A percentile compares a stretch with the other conserved stretches of the same genome.
Evolutionary conservation across 2,888 invertebrate genomes (phyloP).

Genomic region (Dryomyza anilis): DNA sequence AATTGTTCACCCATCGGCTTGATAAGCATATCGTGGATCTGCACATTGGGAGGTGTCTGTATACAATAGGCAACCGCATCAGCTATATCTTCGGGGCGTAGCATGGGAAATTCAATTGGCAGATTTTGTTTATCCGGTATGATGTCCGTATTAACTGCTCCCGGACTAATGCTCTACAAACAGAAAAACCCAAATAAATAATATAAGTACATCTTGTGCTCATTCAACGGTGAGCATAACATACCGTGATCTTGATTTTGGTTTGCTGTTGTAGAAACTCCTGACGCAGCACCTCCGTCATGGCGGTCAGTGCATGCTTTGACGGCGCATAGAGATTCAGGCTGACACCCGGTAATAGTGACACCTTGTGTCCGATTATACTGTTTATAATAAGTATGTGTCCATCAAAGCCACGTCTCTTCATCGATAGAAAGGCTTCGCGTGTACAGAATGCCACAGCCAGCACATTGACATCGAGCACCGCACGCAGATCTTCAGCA

Average conservation of each 20-base stretch:
- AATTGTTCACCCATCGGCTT: slow-evolving; percentile 47
- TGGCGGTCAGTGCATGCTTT: slow-evolving; percentile 56
- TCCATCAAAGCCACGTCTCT: slow-evolving; percentile 57
- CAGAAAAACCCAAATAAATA: background rate
- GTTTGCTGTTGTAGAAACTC: slow-evolving; percentile 49
- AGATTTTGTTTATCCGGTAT: slow-evolving; percentile 37
- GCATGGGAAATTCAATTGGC: slow-evolving; percentile 38
- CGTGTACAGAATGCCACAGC: slow-evolving; percentile 62
- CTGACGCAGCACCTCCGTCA: slow-evolving; percentile 56
- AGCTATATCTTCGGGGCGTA: slow-evolving; percentile 48
- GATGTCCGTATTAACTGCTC: slow-evolving; percentile 50
- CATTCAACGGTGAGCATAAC: slow-evolving; percentile 10
- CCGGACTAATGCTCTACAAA: slow-evolving; percentile 53
- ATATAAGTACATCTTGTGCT: background rate
- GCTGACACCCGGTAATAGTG: slow-evolving; percentile 43
- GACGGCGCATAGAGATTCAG: slow-evolving; percentile 55
- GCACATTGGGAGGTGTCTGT: slow-evolving; percentile 50
- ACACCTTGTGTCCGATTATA: slow-evolving; percentile 45
- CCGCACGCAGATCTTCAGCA: slow-evolving; percentile 42
- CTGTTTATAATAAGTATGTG: slow-evolving; percentile 63
- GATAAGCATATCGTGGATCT: slow-evolving; percentile 48
- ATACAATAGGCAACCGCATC: slow-evolving; percentile 50
- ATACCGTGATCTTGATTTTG: slow-evolving; percentile 51
- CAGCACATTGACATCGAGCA: slow-evolving; percentile 62
- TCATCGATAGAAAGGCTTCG: slow-evolving; percentile 63